Evolutionary conservation across 2,113 vertebrate genomes (phyloP).

Genomic region (Halichoerus grypus): DNA sequence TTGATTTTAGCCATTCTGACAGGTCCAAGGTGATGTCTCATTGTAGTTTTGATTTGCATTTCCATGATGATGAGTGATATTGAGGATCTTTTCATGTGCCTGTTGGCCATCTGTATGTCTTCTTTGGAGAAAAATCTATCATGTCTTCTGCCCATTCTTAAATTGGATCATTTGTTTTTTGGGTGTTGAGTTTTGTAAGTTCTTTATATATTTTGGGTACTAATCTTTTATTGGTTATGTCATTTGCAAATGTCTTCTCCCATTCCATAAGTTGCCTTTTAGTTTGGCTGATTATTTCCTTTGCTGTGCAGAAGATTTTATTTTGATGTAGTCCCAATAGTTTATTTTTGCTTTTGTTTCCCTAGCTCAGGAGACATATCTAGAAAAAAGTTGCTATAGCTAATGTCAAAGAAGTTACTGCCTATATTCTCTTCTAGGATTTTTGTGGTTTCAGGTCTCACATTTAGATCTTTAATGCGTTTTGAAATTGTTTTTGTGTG

Average conservation of each 20-base stretch:
- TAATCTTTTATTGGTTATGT: background rate
- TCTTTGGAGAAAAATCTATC: background rate
- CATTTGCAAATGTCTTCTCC: background rate
- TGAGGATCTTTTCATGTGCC: background rate
- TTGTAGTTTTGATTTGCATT: background rate
- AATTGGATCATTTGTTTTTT: background rate
- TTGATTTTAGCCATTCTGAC: background rate
- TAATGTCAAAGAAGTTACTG: background rate
- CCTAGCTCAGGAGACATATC: background rate
- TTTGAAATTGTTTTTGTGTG: background rate
- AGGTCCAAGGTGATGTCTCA: background rate
- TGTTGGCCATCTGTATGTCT: background rate
- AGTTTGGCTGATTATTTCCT: background rate
- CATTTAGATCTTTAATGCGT: background rate
- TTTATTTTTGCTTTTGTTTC: background rate
- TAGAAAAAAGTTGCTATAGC: background rate
- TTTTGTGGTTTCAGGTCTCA: background rate
- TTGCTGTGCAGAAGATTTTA: background rate
- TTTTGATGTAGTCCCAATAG: background rate
- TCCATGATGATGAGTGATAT: background rate
- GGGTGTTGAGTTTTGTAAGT: background rate
- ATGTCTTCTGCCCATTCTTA: background rate
- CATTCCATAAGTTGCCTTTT: background rate
- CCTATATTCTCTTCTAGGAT: background rate
- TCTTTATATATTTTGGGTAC: background rate